Evolutionary conservation across 2,797 vertebrate genomes (phyloP).

Genomic region (Parambassis ranga): DNA sequence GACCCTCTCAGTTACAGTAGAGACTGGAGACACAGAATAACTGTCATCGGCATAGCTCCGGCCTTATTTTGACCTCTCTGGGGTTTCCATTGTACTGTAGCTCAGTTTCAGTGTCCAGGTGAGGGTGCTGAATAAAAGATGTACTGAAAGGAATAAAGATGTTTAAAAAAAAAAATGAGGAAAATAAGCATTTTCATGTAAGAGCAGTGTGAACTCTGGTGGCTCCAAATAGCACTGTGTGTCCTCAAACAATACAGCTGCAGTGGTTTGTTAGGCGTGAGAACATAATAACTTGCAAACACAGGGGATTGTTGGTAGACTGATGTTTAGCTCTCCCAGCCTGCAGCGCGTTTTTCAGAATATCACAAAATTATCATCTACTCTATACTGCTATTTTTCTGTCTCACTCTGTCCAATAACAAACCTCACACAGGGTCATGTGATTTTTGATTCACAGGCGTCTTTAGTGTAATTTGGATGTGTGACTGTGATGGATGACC

Average conservation of each 20-base stretch:
- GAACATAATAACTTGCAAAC: slow-evolving; percentile 16
- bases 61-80: neutral
- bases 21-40: neutral
- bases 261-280: neutral
- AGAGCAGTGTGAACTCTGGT: neutral
- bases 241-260: neutral
- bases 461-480: too few relatives aligned
- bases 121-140: neutral
- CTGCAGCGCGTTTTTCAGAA: too few relatives aligned
- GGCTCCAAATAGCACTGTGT: neutral
- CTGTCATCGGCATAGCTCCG: neutral
- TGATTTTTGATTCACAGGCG: too few relatives aligned
- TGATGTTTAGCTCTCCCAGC: neutral
- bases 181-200: neutral
- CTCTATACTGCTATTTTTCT: too few relatives aligned
- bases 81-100: neutral
- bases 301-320: slow-evolving; percentile 25
- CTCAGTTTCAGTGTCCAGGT: neutral
- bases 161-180: neutral
- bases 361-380: too few relatives aligned
- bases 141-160: neutral
- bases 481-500: too few relatives aligned
- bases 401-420: too few relatives aligned
- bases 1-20: neutral
- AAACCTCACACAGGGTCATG: too few relatives aligned